Evolutionary conservation across 92 coral and sea anemone species (phyloP), one percentile per base, ranked within the genome.

Genomic region (Meandrina meandrites): DNA sequence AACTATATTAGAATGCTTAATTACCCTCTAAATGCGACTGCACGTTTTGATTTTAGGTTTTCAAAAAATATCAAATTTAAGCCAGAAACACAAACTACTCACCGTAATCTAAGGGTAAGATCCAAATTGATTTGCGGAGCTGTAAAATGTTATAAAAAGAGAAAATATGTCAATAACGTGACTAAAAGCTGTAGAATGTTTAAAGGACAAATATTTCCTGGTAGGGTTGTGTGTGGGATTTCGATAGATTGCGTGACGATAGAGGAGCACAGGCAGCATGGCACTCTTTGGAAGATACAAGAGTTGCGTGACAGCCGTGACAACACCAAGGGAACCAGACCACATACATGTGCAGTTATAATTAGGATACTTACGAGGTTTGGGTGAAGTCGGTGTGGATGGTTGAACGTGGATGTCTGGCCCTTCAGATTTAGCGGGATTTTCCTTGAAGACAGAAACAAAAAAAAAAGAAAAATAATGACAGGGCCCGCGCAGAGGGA

Each of bases 101-200:
- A 84, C 88, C 88, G 62, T 77, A 85, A 22, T 62, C 88, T 85
- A 11, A 85, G 88, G 22, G 88, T 85, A 31, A 85, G 88, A 77
- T 85, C 82, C 88, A 85, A 47, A 73, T 60, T 78, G 62, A 85
- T 47, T 76, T 78, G 75, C 40, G 81, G 22, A 31, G 76, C 82
- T 76, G 48, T n/a, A 48, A 45, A 53, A 28, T 31, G 22, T 5
- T 14, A n/a, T 16, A 0, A 62, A 85, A 67, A 1, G 0, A 48
- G 28, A 54, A 30, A 80, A 80, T 21, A 79, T 64, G 54, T 15
- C 21, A 45, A 30, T 11, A 15, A 76, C 3, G 30, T 22, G 4
- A 13, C 13, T 35, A 76, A 48, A 27, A 50, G 42, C 48, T 73
- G 28, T 19, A 19, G 27, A 28, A 47, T 14, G n/a, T n/a, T n/a